Base-by-base conservation (phyloP, 1,140 invertebrate genomes). In the Aphelenchoides fujianensis region DNA sequence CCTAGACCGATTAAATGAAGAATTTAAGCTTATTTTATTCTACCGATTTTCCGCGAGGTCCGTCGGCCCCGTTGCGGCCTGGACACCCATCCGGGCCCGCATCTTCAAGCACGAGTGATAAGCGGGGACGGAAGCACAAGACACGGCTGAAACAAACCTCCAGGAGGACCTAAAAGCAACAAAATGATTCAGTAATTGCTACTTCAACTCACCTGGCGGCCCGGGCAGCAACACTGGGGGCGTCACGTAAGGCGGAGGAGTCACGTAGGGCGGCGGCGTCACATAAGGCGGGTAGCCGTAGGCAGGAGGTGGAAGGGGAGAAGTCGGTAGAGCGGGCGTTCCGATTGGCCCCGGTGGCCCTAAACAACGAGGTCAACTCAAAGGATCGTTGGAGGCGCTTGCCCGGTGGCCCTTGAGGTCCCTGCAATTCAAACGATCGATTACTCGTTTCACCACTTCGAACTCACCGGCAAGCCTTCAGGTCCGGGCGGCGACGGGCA, bases 391-490 rank as follows among this genome's bases (percentile, higher is more conserved):
- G n/a, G n/a, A n/a, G n/a, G n/a, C n/a, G n/a, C n/a, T n/a, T n/a
- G n/a, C n/a, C n/a, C n/a, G n/a, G n/a, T n/a, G n/a, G n/a, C n/a
- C n/a, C n/a, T n/a, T n/a, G n/a, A n/a, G n/a, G n/a, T n/a, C n/a
- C n/a, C n/a, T n/a, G n/a, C n/a, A n/a, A n/a, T n/a, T n/a, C n/a
- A n/a, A n/a, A n/a, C n/a, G n/a, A n/a, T n/a, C n/a, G n/a, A n/a
- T n/a, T n/a, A n/a, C n/a, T n/a, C n/a, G n/a, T n/a, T n/a, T n/a
- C n/a, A n/a, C n/a, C n/a, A n/a, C n/a, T n/a, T 59, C 5, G 7
- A 59, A 59, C 5, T 30, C 12, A 59, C 55, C 19, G 55, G 55
- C 55, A 59, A 59, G 12, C 55, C 55, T 7, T 59, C 19, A 19
- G 5, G 5, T 59, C 55, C 55, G 5, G 55, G 5, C 55, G 55